phyloP scores from a whole-genome alignment of 1,140 invertebrate species.

The Penaeus japonicus region DNA sequence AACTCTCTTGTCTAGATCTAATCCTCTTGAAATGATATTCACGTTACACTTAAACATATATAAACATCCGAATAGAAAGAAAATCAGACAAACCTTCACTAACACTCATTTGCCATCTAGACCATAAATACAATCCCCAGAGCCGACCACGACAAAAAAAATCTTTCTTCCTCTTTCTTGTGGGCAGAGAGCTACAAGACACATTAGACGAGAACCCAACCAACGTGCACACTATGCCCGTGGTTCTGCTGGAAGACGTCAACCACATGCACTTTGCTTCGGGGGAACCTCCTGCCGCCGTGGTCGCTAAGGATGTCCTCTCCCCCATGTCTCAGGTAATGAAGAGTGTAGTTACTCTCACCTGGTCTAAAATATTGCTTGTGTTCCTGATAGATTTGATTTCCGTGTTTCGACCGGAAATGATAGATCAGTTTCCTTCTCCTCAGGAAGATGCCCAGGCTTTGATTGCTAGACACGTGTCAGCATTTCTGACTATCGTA shows the following conservation, averaged over 20 bases:
- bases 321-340: constrained; percentile 28
- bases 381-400: background rate
- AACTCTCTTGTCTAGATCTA: too few relatives aligned
- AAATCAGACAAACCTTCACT: background rate
- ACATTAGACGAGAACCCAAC: background rate
- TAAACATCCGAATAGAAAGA: too few relatives aligned
- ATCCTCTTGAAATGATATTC: too few relatives aligned
- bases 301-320: constrained; percentile 39
- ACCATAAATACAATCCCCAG: background rate
- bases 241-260: constrained; percentile 38
- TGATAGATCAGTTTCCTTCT: background rate
- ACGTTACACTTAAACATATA: too few relatives aligned
- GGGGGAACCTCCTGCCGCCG: constrained; percentile 34
- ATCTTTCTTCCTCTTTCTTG: background rate
- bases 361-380: background rate
- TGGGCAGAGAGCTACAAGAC: constrained; percentile 10
- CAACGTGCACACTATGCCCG: constrained; percentile 13
- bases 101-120: background rate
- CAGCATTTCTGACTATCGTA: constrained; percentile 36
- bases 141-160: background rate
- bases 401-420: background rate
- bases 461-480: constrained; percentile 18
- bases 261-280: constrained; percentile 52
- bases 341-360: too few relatives aligned
- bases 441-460: constrained; percentile 29